Percentiles rank a stretch among this genome's conserved stretches.
Evolutionary conservation across 2,113 vertebrate genomes (phyloP).

Genomic region (Saccopteryx bilineata): DNA sequence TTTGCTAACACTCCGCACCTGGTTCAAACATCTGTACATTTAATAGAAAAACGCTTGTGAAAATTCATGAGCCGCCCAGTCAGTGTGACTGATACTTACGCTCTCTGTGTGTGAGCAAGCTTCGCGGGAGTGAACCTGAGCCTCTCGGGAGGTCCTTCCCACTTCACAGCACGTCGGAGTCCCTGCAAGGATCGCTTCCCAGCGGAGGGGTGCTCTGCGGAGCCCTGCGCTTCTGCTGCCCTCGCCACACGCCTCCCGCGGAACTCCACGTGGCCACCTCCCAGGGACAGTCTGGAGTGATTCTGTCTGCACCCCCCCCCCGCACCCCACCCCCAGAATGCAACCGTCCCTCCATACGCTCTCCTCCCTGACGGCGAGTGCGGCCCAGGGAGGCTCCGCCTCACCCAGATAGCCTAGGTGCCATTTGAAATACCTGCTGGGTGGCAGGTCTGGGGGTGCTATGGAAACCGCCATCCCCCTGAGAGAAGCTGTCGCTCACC

Average conservation of each 20-base stretch:
- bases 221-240: not conserved
- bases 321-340: not conserved
- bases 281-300: not conserved
- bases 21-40: not conserved
- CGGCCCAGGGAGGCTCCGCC: not conserved
- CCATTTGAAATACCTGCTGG: not conserved
- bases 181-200: not conserved
- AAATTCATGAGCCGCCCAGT: not conserved
- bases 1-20: not conserved
- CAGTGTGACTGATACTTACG: rapidly evolving
- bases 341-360: not conserved
- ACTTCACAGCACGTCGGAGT: not conserved
- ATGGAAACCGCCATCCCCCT: not conserved
- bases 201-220: not conserved
- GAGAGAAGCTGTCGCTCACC: not conserved
- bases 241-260: not conserved
- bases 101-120: not conserved
- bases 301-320: not conserved
- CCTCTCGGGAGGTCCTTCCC: not conserved
- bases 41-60: not conserved
- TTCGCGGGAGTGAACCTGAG: rapidly evolving
- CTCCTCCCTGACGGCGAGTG: not conserved
- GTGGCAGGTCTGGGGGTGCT: not conserved
- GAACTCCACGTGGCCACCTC: not conserved
- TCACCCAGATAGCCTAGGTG: not conserved